phyloP scores from a whole-genome alignment of 1,140 invertebrate species.

The Amphibalanus amphitrite region DNA sequence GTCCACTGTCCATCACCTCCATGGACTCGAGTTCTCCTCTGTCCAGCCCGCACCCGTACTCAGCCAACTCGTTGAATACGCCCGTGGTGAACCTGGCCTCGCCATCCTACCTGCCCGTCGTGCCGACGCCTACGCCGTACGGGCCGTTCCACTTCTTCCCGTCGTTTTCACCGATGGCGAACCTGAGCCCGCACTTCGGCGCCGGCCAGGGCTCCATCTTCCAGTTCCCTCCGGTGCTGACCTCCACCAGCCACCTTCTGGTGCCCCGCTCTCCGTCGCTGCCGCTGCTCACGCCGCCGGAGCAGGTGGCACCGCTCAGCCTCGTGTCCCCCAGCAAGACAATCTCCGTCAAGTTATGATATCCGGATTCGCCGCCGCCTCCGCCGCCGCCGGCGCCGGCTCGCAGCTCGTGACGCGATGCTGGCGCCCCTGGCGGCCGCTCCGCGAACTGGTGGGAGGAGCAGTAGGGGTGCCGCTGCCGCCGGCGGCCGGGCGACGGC shows the following conservation, averaged over 20 bases:
- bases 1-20: conserved; percentile 17
- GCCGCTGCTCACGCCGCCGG: not conserved
- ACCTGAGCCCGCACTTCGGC: conserved; percentile 14
- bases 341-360: not conserved
- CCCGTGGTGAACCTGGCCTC: conserved; percentile 20
- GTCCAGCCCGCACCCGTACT: conserved; percentile 17
- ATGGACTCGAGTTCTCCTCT: conserved; percentile 15
- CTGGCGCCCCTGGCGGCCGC: too few species aligned
- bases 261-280: conserved; percentile 1
- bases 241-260: not conserved
- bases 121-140: conserved; percentile 16
- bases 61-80: conserved; percentile 17
- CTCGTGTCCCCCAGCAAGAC: conserved; percentile 4
- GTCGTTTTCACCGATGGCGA: conserved; percentile 2
- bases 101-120: conserved; percentile 17
- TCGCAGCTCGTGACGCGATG: not conserved
- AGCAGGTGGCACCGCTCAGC: conserved; percentile 5
- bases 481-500: too few species aligned
- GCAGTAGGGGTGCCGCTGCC: too few species aligned
- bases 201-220: conserved; percentile 16
- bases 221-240: conserved; percentile 16
- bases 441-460: not conserved
- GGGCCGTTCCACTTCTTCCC: conserved; percentile 20
- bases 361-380: not conserved
- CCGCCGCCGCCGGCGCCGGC: too few species aligned